These are phyloP conservation scores for Ecdyonurus torrentis DNA, from an alignment of 2,888 invertebrate genomes.

Conservation along the genomic window DNA sequence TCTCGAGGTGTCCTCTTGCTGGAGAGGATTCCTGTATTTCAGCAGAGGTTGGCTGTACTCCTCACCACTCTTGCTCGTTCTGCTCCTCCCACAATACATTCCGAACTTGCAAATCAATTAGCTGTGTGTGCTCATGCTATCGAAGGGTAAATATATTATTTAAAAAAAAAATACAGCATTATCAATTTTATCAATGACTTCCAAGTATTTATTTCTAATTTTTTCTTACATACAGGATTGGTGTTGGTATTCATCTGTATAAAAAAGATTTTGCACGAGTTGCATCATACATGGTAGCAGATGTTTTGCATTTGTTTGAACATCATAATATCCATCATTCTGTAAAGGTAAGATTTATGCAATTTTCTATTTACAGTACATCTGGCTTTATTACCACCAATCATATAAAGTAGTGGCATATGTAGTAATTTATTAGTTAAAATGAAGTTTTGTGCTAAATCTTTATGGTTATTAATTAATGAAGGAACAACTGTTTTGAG, in stretches of 20 bases:
- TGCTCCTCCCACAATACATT: not conserved
- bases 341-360: slow-evolving; percentile 26
- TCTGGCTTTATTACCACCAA: too few species aligned
- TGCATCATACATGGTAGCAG: slow-evolving; percentile 29
- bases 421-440: too few species aligned
- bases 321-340: slow-evolving; percentile 25
- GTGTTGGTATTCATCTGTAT: slow-evolving; percentile 7
- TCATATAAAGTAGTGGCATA: too few species aligned
- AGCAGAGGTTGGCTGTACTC: not conserved
- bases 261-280: slow-evolving; percentile 28
- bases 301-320: slow-evolving; percentile 30
- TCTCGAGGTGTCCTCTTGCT: not conserved
- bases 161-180: not conserved
- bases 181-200: not conserved
- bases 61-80: not conserved
- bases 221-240: not conserved
- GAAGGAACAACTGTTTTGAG: too few species aligned
- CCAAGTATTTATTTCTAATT: not conserved
- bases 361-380: not conserved
- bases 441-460: too few species aligned
- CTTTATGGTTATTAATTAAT: too few species aligned
- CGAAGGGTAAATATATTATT: not conserved
- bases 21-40: not conserved
- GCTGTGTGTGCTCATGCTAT: not conserved
- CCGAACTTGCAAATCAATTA: not conserved